Base-by-base conservation (phyloP, 1,140 invertebrate species). In the Penaeus indicus region DNA sequence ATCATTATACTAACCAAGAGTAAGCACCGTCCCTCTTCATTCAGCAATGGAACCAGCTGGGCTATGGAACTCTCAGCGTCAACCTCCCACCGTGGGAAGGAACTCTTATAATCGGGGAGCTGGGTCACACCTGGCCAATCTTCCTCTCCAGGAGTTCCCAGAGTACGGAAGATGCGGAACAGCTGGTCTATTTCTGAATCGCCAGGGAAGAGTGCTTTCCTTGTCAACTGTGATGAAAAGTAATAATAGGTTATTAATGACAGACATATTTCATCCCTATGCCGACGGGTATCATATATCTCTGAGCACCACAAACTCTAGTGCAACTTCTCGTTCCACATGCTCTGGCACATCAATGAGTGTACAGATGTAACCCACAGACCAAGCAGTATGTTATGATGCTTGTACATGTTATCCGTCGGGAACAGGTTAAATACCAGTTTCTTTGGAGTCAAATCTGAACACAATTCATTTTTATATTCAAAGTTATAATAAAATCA, bases 121-220 rank as follows among this genome's bases (percentile, higher is more conserved):
- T 96, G 94, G 2, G 96, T 95, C 1, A 98, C 96, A 8, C 96
- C 97, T 0, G 96, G 96, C 97, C 97, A 98, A 72, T 94, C 94
- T 27, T 93, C 94, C 92, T 97, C 97, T 90, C 96, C 96, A 1
- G 98, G 98, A 32, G 98, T 99, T 78, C 97, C 97, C 75, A 98
- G 93, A 77, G 96, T 96, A 90, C 96, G 94, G 93, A 99, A 99
- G 92, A 99, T 97, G 91, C 97, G 95, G 93, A 98, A 99, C 10
- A 99, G 93, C 92, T 99, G 97, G 94, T 99, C 97, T 91, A 99
- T 99, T 93, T 99, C 98, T n/a, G 97, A 98, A 93, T 99, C 98
- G 19, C 98, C 98, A 42, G 97, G 96, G 93, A 99, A 99, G 25
- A 99, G 92, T 42, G 97, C 95, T 91, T 95, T 94, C 90, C 95